Evolutionary conservation across 2,113 vertebrate genomes (phyloP).

Genomic region (Zosterops hypoxanthus): DNA sequence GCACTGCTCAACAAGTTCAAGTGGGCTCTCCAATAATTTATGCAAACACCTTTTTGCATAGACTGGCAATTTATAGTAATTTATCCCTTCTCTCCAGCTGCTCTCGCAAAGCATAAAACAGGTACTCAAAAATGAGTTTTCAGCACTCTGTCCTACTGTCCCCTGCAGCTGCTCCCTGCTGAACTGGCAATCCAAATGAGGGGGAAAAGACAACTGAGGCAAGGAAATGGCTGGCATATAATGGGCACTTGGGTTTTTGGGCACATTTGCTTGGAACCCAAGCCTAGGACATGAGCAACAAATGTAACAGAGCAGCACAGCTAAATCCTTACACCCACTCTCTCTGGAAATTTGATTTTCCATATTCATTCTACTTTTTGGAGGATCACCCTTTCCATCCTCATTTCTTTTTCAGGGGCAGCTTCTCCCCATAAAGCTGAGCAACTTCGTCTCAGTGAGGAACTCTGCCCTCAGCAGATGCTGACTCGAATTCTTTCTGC

Average conservation of each 20-base stretch:
- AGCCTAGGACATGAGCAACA: accelerated
- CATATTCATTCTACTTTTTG: neutral
- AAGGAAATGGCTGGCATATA: neutral
- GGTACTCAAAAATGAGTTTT: neutral
- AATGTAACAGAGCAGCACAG: accelerated
- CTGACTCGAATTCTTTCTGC: accelerated
- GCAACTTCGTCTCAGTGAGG: neutral
- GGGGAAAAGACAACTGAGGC: neutral
- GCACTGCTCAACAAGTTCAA: constrained; percentile 50
- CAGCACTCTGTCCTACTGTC: neutral
- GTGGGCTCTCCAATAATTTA: constrained; percentile 41
- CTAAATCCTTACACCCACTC: neutral
- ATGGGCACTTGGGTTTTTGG: accelerated
- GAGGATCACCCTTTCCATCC: neutral
- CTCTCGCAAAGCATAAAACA: neutral
- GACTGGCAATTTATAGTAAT: constrained; percentile 11
- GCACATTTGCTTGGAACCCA: neutral
- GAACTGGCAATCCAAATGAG: neutral
- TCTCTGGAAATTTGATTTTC: neutral
- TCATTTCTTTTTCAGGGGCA: neutral
- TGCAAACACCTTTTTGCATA: constrained; percentile 50
- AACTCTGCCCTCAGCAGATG: neutral
- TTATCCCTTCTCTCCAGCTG: constrained; percentile 12
- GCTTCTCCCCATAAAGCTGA: neutral
- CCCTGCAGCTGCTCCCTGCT: neutral